A percentile compares a stretch with the other conserved stretches of the same genome.
phyloP scores from a whole-genome alignment of 1,140 invertebrate genomes.

The Muscidifurax raptorellus region DNA sequence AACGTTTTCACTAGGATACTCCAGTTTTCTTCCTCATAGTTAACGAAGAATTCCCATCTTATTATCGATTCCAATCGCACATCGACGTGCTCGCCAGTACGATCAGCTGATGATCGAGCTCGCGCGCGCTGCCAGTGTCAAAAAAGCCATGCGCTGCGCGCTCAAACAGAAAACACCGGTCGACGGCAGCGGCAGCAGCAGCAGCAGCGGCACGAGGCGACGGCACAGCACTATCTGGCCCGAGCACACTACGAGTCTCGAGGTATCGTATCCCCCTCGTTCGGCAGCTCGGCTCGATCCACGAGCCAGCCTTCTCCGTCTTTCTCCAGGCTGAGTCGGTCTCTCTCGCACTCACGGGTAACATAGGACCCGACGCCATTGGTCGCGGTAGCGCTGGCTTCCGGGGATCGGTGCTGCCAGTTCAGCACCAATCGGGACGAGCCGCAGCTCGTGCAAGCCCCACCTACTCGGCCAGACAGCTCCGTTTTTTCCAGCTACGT shows the following conservation, averaged over 20 bases:
- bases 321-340: not conserved
- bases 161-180: not conserved
- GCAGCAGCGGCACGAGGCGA: constrained; percentile 69
- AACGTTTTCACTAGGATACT: not conserved
- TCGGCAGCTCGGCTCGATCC: constrained; percentile 53
- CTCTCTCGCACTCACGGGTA: not conserved
- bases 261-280: not conserved
- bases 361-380: constrained; percentile 40
- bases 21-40: not conserved
- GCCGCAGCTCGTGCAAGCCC: constrained; percentile 53
- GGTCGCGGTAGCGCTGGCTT: constrained; percentile 23
- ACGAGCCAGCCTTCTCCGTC: not conserved
- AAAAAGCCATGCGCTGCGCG: not conserved
- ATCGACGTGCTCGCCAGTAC: not conserved
- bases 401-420: constrained; percentile 47
- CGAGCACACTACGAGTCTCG: constrained; percentile 1
- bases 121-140: not conserved
- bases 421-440: not conserved
- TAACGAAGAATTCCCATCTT: not conserved
- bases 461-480: not conserved
- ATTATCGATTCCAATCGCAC: not conserved
- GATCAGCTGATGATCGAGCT: not conserved
- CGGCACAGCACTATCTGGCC: constrained; percentile 75
- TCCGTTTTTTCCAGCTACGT: constrained; percentile 41
- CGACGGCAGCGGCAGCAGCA: constrained; percentile 11